phyloP scores from a whole-genome alignment of 1,140 invertebrate genomes.

The Musca domestica region DNA sequence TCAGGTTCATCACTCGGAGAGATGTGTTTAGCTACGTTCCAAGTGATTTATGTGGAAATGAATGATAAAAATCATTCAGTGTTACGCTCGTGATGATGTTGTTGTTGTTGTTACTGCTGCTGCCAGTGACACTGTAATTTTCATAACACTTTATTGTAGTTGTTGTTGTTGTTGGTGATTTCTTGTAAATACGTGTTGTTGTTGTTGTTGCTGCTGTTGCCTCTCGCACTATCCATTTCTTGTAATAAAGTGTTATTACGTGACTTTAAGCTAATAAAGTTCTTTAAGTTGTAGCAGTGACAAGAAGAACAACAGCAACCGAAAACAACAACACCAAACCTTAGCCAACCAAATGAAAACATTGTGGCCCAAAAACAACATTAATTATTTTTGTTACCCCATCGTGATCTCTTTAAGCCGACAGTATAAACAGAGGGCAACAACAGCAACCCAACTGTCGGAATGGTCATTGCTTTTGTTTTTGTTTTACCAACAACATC shows the following conservation, averaged over 20 bases:
- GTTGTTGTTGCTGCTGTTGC: too few relatives aligned
- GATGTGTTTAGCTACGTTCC: background rate
- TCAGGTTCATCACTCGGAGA: too few relatives aligned
- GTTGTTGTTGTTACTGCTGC: background rate
- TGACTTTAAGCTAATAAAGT: slow-evolving; percentile 20
- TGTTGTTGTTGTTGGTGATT: background rate
- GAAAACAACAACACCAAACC: background rate
- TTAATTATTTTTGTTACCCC: background rate
- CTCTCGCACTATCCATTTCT: background rate
- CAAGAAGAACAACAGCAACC: background rate
- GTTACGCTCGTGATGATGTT: background rate
- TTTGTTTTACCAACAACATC: too few relatives aligned
- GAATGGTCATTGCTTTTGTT: too few relatives aligned
- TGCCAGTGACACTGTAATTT: background rate
- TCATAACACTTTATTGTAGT: background rate
- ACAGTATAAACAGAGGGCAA: too few relatives aligned
- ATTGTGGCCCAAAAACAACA: background rate
- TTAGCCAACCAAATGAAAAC: background rate
- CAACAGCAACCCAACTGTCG: too few relatives aligned
- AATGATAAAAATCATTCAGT: slow-evolving; percentile 3
- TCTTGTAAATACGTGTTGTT: background rate
- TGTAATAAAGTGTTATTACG: slow-evolving; percentile 20
- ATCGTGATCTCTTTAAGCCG: slow-evolving; percentile 9
- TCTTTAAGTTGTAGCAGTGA: background rate
- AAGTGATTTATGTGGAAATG: slow-evolving; percentile 18